phyloP scores from a whole-genome alignment of 30 jellyfish, hydroid and myxozoan species.

The Cassiopea xamachana region DNA sequence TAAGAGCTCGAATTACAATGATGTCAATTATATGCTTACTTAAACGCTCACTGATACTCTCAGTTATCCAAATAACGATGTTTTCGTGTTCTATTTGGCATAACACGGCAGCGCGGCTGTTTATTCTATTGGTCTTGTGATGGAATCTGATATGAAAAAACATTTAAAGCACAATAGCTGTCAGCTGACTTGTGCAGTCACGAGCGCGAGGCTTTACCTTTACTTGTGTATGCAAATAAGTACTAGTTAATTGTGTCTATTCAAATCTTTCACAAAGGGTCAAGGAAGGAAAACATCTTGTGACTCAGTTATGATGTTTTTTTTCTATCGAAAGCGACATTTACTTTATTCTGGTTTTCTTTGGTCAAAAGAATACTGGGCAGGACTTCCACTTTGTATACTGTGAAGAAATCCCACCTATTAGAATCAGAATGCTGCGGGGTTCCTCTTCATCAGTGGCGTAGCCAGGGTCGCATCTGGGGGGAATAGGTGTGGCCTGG shows the following conservation, averaged over 20 bases:
- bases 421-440: too few species aligned
- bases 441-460: too few species aligned
- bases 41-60: too few species aligned
- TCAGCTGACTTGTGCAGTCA: conserved; percentile 48
- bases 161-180: background rate
- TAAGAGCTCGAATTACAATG: too few species aligned
- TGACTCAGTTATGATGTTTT: conserved; percentile 6
- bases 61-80: too few species aligned
- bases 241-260: background rate
- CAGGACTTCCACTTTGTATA: background rate
- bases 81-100: too few species aligned
- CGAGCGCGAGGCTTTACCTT: background rate
- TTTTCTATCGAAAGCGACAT: background rate
- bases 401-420: too few species aligned
- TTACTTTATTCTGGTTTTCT: background rate
- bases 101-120: too few species aligned
- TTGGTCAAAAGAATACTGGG: background rate
- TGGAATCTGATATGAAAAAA: background rate
- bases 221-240: conserved; percentile 50
- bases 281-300: conserved; percentile 23
- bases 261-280: background rate
- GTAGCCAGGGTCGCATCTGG: too few species aligned
- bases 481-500: too few species aligned
- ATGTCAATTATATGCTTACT: too few species aligned
- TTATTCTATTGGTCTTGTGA: background rate